Conservation (phyloP, 2,888 invertebrate species). For the Caenorhabditis wallacei region DNA sequence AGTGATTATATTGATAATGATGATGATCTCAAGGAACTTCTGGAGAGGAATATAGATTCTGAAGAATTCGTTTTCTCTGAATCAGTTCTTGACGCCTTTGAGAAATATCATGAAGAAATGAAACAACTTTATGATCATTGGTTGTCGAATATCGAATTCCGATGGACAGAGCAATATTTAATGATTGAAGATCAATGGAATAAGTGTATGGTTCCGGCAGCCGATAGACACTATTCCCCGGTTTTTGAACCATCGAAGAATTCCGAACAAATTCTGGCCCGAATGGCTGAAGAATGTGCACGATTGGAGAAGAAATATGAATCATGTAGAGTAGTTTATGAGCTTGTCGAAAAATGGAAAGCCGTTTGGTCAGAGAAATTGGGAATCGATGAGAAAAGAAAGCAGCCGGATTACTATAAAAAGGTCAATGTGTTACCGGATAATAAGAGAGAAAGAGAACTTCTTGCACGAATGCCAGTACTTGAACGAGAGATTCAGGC, state of each 20-base stretch:
- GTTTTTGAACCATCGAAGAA: constrained; percentile 51
- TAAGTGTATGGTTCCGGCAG: constrained; percentile 44
- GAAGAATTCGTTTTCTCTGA: constrained; percentile 51
- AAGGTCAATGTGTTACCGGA: constrained; percentile 57
- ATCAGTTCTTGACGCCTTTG: constrained; percentile 7
- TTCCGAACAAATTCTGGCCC: constrained; percentile 17
- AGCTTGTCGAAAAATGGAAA: constrained; percentile 62
- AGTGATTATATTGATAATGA: constrained; percentile 25
- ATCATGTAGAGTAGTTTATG: constrained; percentile 40
- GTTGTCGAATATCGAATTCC: constrained; percentile 61
- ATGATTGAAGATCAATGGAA: constrained; percentile 49
- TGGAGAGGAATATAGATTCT: constrained; percentile 43
- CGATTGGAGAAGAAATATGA: constrained; percentile 42
- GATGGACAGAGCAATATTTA: constrained; percentile 48
- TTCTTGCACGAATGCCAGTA: constrained; percentile 22
- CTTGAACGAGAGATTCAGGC: constrained; percentile 41
- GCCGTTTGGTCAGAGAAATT: constrained; percentile 50
- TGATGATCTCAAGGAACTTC: constrained; percentile 23
- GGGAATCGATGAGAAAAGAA: constrained; percentile 52
- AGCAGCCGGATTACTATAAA: constrained; percentile 59
- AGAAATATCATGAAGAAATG: constrained; percentile 42
- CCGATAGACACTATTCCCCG: constrained; percentile 27
- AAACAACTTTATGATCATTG: constrained; percentile 48
- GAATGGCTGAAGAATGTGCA: constrained; percentile 47
- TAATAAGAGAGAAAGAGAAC: constrained; percentile 57